These are phyloP conservation scores for Drosophila aff. DNA, from an alignment of 1,140 invertebrate species.

Conservation along the genomic window DNA sequence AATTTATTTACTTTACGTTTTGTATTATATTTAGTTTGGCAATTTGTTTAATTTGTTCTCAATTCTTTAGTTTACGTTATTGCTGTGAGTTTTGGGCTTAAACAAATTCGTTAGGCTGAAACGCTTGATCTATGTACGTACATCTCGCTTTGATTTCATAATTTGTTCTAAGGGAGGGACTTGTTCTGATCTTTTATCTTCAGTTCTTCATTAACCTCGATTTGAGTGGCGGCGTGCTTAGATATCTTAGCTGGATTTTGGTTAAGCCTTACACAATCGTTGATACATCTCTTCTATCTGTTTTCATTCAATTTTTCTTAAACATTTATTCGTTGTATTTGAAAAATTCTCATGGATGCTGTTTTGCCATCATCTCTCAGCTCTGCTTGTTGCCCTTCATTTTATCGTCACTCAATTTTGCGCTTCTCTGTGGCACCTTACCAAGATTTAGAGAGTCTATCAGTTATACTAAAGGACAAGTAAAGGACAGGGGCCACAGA, in stretches of 20 bases:
- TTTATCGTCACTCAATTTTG: slow-evolving; percentile 7
- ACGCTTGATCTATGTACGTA: slow-evolving; percentile 61
- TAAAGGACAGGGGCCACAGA: slow-evolving; percentile 1
- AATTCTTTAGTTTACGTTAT: slow-evolving; percentile 33
- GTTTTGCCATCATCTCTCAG: slow-evolving; percentile 3
- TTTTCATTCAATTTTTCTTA: slow-evolving; percentile 75
- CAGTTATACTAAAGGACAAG: slow-evolving; percentile 11
- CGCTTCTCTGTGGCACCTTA: background rate
- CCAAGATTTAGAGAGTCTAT: slow-evolving; percentile 19
- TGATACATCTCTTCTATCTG: slow-evolving; percentile 15
- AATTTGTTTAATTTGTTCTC: slow-evolving; percentile 54
- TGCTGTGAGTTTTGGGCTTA: slow-evolving; percentile 56
- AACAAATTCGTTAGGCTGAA: slow-evolving; percentile 80
- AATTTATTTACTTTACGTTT: slow-evolving; percentile 36
- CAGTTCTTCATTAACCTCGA: slow-evolving; percentile 39
- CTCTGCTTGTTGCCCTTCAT: slow-evolving; percentile 11
- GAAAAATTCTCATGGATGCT: slow-evolving; percentile 73
- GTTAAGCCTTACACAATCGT: slow-evolving; percentile 42
- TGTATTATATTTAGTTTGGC: slow-evolving; percentile 65
- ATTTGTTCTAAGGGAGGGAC: slow-evolving; percentile 66
- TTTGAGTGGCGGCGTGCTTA: slow-evolving; percentile 57
- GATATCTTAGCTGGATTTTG: slow-evolving; percentile 49
- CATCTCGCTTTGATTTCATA: slow-evolving; percentile 33
- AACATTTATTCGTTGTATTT: slow-evolving; percentile 82
- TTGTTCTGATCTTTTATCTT: slow-evolving; percentile 50